Percentiles rank a stretch among this genome's conserved stretches.
Conservation (phyloP, 2,888 invertebrate species). For the Cryptocephalus moraei region DNA sequence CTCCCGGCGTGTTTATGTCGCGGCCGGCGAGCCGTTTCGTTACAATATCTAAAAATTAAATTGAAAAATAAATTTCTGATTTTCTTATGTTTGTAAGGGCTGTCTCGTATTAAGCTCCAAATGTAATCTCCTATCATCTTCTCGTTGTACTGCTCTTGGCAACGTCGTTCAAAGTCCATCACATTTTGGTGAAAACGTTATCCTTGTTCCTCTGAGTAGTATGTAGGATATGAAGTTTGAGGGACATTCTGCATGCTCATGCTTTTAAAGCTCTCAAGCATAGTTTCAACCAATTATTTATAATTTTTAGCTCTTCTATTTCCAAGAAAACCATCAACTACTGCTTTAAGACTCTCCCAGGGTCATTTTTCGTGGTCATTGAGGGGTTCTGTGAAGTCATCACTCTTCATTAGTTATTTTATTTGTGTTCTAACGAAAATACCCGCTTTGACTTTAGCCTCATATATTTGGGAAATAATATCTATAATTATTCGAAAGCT, state of each 20-base stretch:
- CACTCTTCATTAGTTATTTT: conserved; percentile 11
- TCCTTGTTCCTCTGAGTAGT: no score
- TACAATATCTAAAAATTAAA: not conserved
- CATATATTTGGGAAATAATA: conserved; percentile 9
- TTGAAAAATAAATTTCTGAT: not conserved
- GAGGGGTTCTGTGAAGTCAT: conserved; percentile 12
- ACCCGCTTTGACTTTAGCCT: conserved; percentile 22
- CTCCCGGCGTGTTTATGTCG: no score
- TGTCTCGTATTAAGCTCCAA: not conserved
- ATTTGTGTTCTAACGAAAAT: conserved; percentile 22
- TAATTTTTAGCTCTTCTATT: conserved; percentile 22
- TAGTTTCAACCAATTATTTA: conserved; percentile 12
- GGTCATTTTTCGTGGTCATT: conserved; percentile 2
- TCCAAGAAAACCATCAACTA: conserved; percentile 6
- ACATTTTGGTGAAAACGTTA: no score
- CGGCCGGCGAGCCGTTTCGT: no score
- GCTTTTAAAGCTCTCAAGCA: conserved; percentile 14
- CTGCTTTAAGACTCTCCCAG: conserved; percentile 1
- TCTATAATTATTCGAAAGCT: conserved; percentile 5
- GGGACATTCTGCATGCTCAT: no score
- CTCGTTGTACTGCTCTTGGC: not conserved
- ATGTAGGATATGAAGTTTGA: no score
- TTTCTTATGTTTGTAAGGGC: not conserved
- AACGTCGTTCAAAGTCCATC: not conserved
- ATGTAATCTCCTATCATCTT: not conserved